These are phyloP conservation scores for Myoxocephalus aenaeus DNA, from an alignment of 2,797 vertebrate genomes.

Conservation along the genomic window DNA sequence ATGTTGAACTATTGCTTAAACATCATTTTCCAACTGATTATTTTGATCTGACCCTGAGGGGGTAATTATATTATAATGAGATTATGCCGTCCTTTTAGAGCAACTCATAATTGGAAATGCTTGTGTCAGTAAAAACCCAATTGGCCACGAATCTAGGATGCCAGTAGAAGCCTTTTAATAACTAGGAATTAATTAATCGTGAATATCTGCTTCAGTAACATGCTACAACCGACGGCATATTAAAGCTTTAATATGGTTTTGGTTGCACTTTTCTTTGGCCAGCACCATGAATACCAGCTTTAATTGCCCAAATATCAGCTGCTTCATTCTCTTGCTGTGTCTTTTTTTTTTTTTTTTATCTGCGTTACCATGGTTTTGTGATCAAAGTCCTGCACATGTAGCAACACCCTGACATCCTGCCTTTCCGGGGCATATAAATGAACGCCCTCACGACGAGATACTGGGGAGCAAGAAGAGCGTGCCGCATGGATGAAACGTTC, in stretches of 20 bases:
- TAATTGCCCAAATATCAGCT: conserved; percentile 72
- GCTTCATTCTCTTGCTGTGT: conserved; percentile 41
- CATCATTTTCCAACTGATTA: not conserved
- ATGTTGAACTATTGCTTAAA: not conserved
- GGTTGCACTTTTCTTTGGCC: conserved; percentile 20
- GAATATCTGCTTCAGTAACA: not conserved
- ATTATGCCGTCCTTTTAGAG: not conserved
- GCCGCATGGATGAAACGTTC: conserved; percentile 21
- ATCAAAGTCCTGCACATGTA: conserved; percentile 59
- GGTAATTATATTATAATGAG: not conserved
- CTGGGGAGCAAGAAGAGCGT: not conserved
- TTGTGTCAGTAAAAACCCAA: not conserved
- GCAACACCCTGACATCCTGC: conserved; percentile 31
- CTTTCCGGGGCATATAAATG: conserved; percentile 13
- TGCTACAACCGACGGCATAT: not conserved
- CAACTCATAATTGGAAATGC: conserved; percentile 4
- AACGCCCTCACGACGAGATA: not conserved
- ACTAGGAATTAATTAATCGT: not conserved
- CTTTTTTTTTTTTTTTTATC: conserved; percentile 39
- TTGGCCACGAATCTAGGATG: not conserved
- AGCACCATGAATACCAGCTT: conserved; percentile 58
- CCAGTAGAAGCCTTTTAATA: not conserved
- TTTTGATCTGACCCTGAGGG: not conserved
- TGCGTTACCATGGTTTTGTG: conserved; percentile 78
- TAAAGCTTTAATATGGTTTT: conserved; percentile 10